Conservation (phyloP, 2,113 vertebrate species). For the Grantiella picta region DNA sequence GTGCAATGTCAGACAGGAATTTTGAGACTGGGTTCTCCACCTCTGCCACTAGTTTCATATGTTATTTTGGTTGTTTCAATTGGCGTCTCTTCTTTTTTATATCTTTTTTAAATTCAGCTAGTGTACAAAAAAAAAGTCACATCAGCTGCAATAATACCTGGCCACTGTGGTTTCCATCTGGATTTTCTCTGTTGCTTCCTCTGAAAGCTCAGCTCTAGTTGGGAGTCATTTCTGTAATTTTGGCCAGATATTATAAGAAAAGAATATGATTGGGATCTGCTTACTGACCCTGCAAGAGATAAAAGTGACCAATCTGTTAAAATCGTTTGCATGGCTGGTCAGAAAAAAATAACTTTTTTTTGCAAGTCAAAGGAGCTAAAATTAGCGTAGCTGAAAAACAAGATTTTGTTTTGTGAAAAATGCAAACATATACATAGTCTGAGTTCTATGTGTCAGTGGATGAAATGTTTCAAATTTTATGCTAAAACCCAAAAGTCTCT, state of each 20-base stretch:
- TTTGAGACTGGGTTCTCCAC: not conserved
- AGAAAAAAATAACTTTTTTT: not conserved
- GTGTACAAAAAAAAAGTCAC: not conserved
- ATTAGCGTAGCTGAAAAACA: not conserved
- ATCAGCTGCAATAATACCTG: not conserved
- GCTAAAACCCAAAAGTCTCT: fast-evolving
- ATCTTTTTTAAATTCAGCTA: not conserved
- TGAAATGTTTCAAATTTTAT: not conserved
- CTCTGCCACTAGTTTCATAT: fast-evolving
- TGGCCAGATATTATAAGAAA: not conserved
- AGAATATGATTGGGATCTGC: not conserved
- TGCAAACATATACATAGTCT: fast-evolving
- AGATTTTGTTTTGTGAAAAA: not conserved
- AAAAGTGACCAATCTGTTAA: not conserved
- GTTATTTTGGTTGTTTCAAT: not conserved
- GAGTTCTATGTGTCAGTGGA: not conserved
- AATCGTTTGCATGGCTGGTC: not conserved
- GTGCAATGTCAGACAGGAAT: not conserved
- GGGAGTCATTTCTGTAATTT: not conserved
- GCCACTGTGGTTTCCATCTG: not conserved
- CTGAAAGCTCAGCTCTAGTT: not conserved
- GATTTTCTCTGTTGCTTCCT: not conserved
- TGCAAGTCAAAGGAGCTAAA: not conserved
- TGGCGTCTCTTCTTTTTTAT: not conserved
- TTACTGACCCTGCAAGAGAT: not conserved